These are phyloP conservation scores for Callopanchax toddi DNA, from an alignment of 2,113 vertebrate genomes.

Conservation along the genomic window DNA sequence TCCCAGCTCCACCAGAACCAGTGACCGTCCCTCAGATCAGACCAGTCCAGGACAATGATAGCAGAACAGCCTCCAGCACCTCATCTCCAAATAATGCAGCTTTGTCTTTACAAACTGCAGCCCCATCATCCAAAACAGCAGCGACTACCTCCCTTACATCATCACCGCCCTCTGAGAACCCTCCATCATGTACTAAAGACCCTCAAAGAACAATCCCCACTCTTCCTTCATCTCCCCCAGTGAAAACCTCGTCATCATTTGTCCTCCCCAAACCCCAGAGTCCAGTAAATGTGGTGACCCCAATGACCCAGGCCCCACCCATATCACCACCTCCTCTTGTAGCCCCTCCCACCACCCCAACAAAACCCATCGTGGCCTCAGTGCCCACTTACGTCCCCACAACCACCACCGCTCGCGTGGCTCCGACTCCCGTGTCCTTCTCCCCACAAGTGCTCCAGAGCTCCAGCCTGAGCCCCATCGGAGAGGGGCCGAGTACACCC, in stretches of 20 bases:
- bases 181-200: not conserved
- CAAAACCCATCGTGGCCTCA: conserved; percentile 56
- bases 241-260: conserved; percentile 65
- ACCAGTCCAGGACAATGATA: conserved; percentile 29
- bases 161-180: conserved; percentile 6
- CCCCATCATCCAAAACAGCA: not conserved
- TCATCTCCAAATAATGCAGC: conserved; percentile 3
- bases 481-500: conserved; percentile 59
- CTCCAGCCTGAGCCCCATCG: conserved; percentile 74
- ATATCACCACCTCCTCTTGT: conserved; percentile 45
- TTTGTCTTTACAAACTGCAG: not conserved
- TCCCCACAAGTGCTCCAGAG: conserved; percentile 74
- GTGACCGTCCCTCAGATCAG: conserved; percentile 23
- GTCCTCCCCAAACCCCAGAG: conserved; percentile 75
- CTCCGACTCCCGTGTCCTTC: conserved; percentile 54
- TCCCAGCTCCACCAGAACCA: conserved; percentile 34
- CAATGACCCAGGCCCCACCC: conserved; percentile 67
- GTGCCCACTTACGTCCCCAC: conserved; percentile 63
- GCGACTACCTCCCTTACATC: not conserved
- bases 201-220: conserved; percentile 4
- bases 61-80: conserved; percentile 12
- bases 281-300: conserved; percentile 74
- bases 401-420: conserved; percentile 44
- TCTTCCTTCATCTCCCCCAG: conserved; percentile 30
- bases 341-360: conserved; percentile 54